phyloP scores from a whole-genome alignment of 2,888 invertebrate genomes.

The Drosophila parthenogenetica region DNA sequence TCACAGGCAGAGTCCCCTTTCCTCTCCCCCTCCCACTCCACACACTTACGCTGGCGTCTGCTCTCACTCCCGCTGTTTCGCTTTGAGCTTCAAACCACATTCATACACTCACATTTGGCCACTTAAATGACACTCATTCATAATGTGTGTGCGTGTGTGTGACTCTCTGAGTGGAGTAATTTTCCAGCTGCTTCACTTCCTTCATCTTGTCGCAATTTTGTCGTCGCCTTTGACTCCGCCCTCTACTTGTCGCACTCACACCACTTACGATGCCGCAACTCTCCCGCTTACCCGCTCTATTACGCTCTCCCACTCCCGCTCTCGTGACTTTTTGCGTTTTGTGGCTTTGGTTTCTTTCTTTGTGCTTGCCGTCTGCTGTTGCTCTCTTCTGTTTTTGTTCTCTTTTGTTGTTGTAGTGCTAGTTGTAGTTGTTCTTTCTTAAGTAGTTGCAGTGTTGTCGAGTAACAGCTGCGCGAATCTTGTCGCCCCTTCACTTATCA shows the following conservation, averaged over 20 bases:
- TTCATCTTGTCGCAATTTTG: constrained; percentile 36
- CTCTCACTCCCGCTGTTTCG: constrained; percentile 11
- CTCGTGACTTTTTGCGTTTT: constrained; percentile 25
- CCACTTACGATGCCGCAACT: neutral
- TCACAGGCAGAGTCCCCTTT: neutral
- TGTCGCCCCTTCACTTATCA: constrained; percentile 17
- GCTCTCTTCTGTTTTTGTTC: neutral
- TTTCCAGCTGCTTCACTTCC: constrained; percentile 75
- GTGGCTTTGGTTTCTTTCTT: constrained; percentile 29
- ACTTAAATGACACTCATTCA: constrained; percentile 73
- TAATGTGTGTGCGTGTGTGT: constrained; percentile 47
- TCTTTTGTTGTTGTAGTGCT: neutral
- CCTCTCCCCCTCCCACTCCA: no score
- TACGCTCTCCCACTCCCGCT: neutral
- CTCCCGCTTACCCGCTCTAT: neutral
- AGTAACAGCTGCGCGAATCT: constrained; percentile 51
- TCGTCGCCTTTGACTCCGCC: constrained; percentile 36
- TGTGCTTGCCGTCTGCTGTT: constrained; percentile 24
- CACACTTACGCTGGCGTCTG: neutral
- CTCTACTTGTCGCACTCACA: constrained; percentile 16
- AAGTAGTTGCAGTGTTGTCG: constrained; percentile 36
- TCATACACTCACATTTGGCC: constrained; percentile 41
- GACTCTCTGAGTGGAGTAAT: constrained; percentile 58
- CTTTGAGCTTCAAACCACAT: constrained; percentile 9
- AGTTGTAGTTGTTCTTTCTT: constrained; percentile 32